Evolutionary conservation across 2,888 invertebrate genomes (phyloP), one percentile per base, ranked within the genome.

Genomic region (Cenopis cana): DNA sequence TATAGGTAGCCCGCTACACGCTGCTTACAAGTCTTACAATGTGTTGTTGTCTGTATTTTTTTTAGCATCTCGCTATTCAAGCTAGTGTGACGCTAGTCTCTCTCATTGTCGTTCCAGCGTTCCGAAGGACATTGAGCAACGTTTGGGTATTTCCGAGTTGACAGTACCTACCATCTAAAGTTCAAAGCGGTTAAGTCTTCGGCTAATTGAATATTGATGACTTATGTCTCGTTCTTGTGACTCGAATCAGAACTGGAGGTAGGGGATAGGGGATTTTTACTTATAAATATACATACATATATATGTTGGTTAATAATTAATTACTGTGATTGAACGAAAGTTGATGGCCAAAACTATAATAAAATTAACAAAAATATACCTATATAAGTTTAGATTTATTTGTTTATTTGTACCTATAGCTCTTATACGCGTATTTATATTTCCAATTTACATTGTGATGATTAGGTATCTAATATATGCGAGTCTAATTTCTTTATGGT

Each of bases 171-270:
- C 33, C n/a, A 41, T 41, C 41, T 55, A 10, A 14, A 57, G 57
- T 57, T 38, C 57, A 57, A 36, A 38, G 33, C 33, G 33, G 33
- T 33, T 5, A 33, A 33, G 5, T 33, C 20, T 57, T 57, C 33
- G 38, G 36, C 18, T 69, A 64, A 69, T 65, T 41, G 69, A 69
- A 41, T 69, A 64, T 64, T 69, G 50, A 65, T 64, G 29, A 46
- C 55, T 17, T 46, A 18, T 68, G 50, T 54, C 41, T 64, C 38
- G n/a, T n/a, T n/a, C n/a, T n/a, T n/a, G n/a, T n/a, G n/a, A n/a
- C n/a, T n/a, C n/a, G n/a, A 64, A 38, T 69, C 56, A 64, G 17
- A 0, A 6, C 14, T 56, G 20, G 8, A 54, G 24, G 59, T 20
- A 17, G 11, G 20, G 17, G 17, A 46, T n/a, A n/a, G n/a, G n/a